Base-by-base conservation (phyloP, 2,888 invertebrate species). In the Heteromurus nitidus region DNA sequence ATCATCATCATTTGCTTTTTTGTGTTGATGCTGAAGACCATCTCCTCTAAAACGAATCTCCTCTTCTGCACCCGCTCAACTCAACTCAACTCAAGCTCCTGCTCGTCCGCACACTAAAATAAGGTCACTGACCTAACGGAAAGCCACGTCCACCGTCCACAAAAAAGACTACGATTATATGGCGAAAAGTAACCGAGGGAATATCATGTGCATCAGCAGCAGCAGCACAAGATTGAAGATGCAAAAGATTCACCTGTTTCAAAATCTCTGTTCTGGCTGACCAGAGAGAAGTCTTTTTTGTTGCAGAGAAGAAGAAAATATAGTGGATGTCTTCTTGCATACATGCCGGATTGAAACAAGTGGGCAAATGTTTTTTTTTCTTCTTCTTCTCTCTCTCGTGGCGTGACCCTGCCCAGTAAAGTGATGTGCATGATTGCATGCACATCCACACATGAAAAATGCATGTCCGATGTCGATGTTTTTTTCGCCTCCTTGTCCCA, bases 101-200 rank as follows among this genome's bases (percentile, higher is more conserved):
- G 36, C 58, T 64, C 18, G n/a, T 31, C 22, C 24, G n/a, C 31
- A 26, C 13, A 24, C 30, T 28, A 76, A 68, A 76, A 76, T 26
- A 60, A 60, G 76, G 76, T 76, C 76, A 76, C 42, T 76, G 76
- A 67, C 76, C 76, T 76, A 76, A 76, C 76, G 76, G 76, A 68
- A 76, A 75, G 67, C 75, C 75, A 65, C 75, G 75, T 75, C 75
- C 76, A 76, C 68, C 76, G 68, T 26, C 24, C 65, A 53, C 36
- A 24, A 18, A 50, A 18, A 50, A 50, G 50, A 13, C 50, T 36
- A 7, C 11, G 7, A 50, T n/a, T 26, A 67, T 75, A 67, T 64
- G 62, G 36, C 67, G 31, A 76, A 58, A 68, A 58, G n/a, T n/a
- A n/a, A n/a, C n/a, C n/a, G n/a, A n/a, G n/a, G n/a, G n/a, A n/a